These are phyloP conservation scores for Orcinus orca DNA, from an alignment of 2,113 vertebrate genomes.

Conservation along the genomic window DNA sequence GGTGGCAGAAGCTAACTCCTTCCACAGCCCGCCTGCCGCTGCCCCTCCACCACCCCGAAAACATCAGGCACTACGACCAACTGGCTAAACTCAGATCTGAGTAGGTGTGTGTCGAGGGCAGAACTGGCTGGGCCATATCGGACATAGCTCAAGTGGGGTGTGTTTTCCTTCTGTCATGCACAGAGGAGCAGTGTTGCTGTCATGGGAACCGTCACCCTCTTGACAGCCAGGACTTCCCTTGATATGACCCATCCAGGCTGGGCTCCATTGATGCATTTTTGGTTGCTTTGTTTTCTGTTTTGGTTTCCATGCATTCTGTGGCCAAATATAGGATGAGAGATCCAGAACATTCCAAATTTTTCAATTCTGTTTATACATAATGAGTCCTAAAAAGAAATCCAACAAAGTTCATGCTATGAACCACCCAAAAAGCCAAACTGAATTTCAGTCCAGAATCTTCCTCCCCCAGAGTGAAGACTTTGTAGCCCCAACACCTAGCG, in stretches of 20 bases:
- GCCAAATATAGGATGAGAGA: not conserved
- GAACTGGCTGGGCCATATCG: not conserved
- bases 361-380: not conserved
- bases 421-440: not conserved
- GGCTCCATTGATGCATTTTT: not conserved
- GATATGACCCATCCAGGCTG: not conserved
- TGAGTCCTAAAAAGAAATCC: not conserved
- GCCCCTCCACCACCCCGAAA: not conserved
- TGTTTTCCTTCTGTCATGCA: not conserved
- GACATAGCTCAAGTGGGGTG: accelerated
- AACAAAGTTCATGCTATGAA: not conserved
- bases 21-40: not conserved
- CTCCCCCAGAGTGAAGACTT: not conserved
- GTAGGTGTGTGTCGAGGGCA: not conserved
- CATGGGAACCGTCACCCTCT: not conserved
- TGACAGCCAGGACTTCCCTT: not conserved
- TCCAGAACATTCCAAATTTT: not conserved
- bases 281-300: not conserved
- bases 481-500: not conserved
- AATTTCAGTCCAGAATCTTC: not conserved
- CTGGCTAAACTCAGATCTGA: not conserved
- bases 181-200: not conserved
- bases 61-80: not conserved
- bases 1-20: not conserved
- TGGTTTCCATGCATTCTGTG: not conserved